These are phyloP conservation scores for Adelphocoris suturalis DNA, from an alignment of 2,888 invertebrate genomes.

Conservation along the genomic window DNA sequence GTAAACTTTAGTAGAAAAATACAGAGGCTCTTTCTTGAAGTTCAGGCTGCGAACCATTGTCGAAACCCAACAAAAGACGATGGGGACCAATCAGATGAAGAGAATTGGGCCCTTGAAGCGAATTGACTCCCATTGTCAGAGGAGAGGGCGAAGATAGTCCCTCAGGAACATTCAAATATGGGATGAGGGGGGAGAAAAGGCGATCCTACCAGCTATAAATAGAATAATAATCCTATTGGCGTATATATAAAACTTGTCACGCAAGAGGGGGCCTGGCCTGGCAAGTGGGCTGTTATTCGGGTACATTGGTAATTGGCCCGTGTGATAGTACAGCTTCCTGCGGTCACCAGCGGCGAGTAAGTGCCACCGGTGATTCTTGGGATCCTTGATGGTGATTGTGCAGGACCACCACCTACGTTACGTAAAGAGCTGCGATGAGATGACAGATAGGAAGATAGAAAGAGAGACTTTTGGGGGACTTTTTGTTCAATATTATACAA, in stretches of 20 bases:
- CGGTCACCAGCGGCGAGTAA: background rate
- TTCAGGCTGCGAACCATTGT: conserved; percentile 7
- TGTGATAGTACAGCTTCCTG: conserved; percentile 13
- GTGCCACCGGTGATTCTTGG: background rate
- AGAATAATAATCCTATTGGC: conserved; percentile 60
- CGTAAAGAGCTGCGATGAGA: too few species aligned
- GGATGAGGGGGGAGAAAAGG: conserved; percentile 10
- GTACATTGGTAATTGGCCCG: background rate
- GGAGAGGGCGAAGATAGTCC: background rate
- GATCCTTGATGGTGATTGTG: too few species aligned
- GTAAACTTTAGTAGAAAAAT: background rate
- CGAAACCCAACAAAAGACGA: conserved; percentile 36
- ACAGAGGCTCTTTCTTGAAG: background rate
- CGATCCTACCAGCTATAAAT: conserved; percentile 48
- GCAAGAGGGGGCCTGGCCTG: background rate
- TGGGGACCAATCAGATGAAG: conserved; percentile 25
- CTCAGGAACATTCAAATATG: conserved; percentile 37
- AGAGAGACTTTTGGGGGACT: too few species aligned
- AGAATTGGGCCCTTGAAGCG: conserved; percentile 35
- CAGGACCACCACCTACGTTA: too few species aligned
- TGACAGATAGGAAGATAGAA: too few species aligned
- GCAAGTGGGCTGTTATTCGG: conserved; percentile 13
- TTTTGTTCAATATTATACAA: too few species aligned
- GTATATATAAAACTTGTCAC: conserved; percentile 53
- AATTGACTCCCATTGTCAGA: conserved; percentile 45